These are phyloP conservation scores for Resseliella maxima DNA, from an alignment of 2,888 invertebrate species.

Conservation along the genomic window DNA sequence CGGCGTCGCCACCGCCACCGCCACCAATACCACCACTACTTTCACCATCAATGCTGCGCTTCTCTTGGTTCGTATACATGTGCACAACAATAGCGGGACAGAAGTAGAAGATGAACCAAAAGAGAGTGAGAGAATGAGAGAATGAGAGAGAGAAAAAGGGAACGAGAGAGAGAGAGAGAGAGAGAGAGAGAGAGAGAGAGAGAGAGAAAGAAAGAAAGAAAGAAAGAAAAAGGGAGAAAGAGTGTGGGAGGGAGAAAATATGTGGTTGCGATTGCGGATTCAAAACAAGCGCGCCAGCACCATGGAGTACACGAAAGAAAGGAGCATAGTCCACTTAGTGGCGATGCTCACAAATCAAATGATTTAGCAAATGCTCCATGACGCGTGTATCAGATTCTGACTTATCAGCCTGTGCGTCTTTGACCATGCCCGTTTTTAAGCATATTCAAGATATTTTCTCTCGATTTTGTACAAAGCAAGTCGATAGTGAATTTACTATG, in stretches of 20 bases:
- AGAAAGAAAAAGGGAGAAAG: too few relatives aligned
- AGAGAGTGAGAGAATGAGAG: too few relatives aligned
- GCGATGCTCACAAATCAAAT: neutral
- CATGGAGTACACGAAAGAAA: neutral
- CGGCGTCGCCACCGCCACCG: neutral
- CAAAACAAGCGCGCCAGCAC: neutral
- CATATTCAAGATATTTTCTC: neutral
- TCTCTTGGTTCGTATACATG: neutral
- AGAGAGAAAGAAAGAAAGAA: too few relatives aligned
- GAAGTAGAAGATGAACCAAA: neutral
- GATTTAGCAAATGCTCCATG: neutral
- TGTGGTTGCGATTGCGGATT: neutral
- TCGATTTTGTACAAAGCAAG: neutral
- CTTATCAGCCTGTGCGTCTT: neutral
- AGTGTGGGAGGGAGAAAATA: too few relatives aligned
- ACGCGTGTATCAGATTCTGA: too few relatives aligned
- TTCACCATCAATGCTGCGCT: neutral
- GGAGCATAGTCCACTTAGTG: neutral
- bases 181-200: too few relatives aligned
- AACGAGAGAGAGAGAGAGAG: too few relatives aligned
- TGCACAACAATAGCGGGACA: neutral
- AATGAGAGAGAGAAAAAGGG: too few relatives aligned
- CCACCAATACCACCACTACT: neutral
- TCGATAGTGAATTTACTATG: conserved; percentile 1
- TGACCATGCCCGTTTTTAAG: neutral